Evolutionary conservation across 2,888 invertebrate genomes (phyloP).

Genomic region (Acronicta psi): DNA sequence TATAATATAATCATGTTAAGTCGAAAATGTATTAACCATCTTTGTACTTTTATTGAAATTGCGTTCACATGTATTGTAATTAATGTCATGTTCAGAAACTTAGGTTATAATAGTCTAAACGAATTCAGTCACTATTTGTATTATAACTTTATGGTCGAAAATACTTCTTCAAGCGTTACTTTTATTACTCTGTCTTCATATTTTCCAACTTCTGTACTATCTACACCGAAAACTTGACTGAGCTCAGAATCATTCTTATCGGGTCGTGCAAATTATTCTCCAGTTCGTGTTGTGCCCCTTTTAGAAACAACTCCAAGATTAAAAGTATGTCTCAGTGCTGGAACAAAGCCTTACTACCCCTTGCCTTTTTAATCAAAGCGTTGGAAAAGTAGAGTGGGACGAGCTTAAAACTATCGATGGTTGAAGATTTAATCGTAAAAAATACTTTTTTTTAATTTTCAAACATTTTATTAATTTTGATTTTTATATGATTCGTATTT

Average conservation of each 20-base stretch:
- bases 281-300: slow-evolving; percentile 30
- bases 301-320: slow-evolving; percentile 51
- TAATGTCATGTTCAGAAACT: too few relatives aligned
- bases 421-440: too few relatives aligned
- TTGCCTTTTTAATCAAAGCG: slow-evolving; percentile 57
- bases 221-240: slow-evolving; percentile 14
- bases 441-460: too few relatives aligned
- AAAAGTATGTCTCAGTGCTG: slow-evolving; percentile 45
- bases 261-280: slow-evolving; percentile 29
- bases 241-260: slow-evolving; percentile 29
- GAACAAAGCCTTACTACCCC: slow-evolving; percentile 52
- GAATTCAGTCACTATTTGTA: too few relatives aligned
- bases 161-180: neutral
- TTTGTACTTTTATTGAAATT: too few relatives aligned
- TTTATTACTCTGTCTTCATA: slow-evolving; percentile 8
- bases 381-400: slow-evolving; percentile 19
- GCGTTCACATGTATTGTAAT: too few relatives aligned
- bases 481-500: too few relatives aligned
- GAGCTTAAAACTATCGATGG: slow-evolving; percentile 27
- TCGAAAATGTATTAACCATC: too few relatives aligned
- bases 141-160: too few relatives aligned
- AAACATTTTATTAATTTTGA: too few relatives aligned
- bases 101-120: too few relatives aligned
- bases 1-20: too few relatives aligned
- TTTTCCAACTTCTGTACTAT: slow-evolving; percentile 14